phyloP scores from a whole-genome alignment of 2,888 invertebrate genomes.

The Noctua pronuba region DNA sequence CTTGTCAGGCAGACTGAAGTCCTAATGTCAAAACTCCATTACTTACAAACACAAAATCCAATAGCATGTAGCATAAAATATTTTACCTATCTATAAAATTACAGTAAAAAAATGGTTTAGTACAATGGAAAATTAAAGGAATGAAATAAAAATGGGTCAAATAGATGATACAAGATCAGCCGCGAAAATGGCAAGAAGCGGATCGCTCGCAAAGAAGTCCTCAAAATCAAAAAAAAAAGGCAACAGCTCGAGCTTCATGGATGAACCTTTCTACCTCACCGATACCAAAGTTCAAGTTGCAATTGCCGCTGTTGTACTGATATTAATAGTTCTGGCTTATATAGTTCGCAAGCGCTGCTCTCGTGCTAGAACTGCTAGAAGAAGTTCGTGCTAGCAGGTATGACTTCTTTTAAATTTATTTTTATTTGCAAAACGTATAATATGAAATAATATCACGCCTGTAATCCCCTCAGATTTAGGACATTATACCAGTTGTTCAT shows the following conservation, averaged over 20 bases:
- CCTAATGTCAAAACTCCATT: conserved; percentile 23
- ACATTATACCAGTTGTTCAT: too few species aligned
- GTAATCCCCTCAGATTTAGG: too few species aligned
- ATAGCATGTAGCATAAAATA: conserved; percentile 40
- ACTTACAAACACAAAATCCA: conserved; percentile 9
- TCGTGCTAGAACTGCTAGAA: conserved; percentile 61
- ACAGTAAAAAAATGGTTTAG: conserved; percentile 30
- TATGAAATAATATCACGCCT: too few species aligned
- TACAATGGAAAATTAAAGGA: conserved; percentile 4
- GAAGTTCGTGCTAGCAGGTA: conserved; percentile 38
- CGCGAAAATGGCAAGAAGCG: conserved; percentile 69
- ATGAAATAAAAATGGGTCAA: conserved; percentile 70
- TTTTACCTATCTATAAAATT: neutral
- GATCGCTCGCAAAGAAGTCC: conserved; percentile 64
- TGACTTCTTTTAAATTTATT: neutral
- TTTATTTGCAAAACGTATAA: too few species aligned
- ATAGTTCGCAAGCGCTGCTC: conserved; percentile 69
- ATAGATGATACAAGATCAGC: conserved; percentile 66
- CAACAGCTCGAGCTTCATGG: rapidly evolving
- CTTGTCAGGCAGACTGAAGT: conserved; percentile 32
- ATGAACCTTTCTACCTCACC: conserved; percentile 65
- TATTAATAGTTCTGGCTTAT: conserved; percentile 73
- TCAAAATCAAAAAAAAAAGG: conserved; percentile 39
- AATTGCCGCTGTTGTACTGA: conserved; percentile 72
- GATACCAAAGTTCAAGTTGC: conserved; percentile 77